A percentile compares a stretch with the other conserved stretches of the same genome.
phyloP scores from a whole-genome alignment of 64 coral and sea anemone species.

The Pocillopora verrucosa region DNA sequence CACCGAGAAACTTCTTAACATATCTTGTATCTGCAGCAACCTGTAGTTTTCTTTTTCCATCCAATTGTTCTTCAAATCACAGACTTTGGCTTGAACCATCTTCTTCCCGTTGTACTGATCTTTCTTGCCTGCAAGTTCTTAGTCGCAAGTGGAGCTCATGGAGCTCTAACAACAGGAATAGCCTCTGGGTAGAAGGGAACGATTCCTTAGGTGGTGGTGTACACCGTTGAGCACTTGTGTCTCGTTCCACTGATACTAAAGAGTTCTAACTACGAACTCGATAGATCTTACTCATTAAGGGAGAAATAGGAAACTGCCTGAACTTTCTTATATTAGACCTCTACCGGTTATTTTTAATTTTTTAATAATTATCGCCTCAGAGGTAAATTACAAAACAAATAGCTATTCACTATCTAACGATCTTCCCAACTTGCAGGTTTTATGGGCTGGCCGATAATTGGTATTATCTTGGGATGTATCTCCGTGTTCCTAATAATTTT shows the following conservation, averaged over 20 bases:
- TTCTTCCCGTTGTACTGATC: neutral
- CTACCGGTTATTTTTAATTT: too few relatives aligned
- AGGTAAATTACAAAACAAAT: too few relatives aligned
- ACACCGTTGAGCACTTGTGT: too few relatives aligned
- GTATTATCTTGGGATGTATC: neutral
- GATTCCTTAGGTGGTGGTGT: too few relatives aligned
- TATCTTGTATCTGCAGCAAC: neutral
- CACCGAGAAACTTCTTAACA: neutral
- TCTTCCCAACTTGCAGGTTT: neutral
- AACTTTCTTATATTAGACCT: too few relatives aligned
- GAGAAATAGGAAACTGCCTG: too few relatives aligned
- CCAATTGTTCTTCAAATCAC: conserved; percentile 1
- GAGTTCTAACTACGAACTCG: too few relatives aligned
- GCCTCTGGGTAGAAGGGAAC: too few relatives aligned
- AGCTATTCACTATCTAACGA: too few relatives aligned
- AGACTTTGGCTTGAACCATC: neutral
- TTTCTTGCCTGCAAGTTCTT: conserved; percentile 1
- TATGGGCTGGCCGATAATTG: neutral
- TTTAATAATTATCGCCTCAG: too few relatives aligned
- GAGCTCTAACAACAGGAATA: neutral
- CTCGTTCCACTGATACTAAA: too few relatives aligned
- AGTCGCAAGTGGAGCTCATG: neutral
- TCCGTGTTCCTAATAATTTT: neutral
- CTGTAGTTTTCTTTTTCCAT: neutral
- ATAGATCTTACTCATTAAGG: too few relatives aligned